Percentiles rank a stretch among this genome's conserved stretches.
Evolutionary conservation across 2,888 invertebrate species (phyloP).

Genomic region (Megamerina dolium): DNA sequence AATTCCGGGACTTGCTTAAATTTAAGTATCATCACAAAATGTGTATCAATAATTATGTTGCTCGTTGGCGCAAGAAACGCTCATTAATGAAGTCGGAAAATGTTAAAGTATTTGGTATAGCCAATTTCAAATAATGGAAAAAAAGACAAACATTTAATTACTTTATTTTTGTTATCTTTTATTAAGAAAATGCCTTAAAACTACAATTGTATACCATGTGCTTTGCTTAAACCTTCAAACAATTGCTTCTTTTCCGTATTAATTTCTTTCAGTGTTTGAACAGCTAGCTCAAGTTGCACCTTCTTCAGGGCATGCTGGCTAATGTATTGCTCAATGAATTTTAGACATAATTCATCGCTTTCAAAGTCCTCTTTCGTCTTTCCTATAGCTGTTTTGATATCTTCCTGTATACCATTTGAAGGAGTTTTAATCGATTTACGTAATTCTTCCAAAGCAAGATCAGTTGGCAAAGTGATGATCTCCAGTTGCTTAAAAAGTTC

Average conservation of each 20-base stretch:
- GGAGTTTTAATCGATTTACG: constrained; percentile 24
- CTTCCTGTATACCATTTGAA: constrained; percentile 37
- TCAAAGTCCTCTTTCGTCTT: constrained; percentile 52
- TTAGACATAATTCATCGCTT: constrained; percentile 53
- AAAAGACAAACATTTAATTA: neutral
- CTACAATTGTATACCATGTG: constrained; percentile 58
- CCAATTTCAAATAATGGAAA: no score
- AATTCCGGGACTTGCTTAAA: no score
- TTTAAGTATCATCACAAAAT: no score
- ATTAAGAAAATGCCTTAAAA: no score
- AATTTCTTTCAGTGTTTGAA: constrained; percentile 67
- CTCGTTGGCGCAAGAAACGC: no score
- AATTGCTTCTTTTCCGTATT: constrained; percentile 56
- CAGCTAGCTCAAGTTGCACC: constrained; percentile 61
- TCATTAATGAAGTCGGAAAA: no score
- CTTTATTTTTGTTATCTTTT: constrained; percentile 17
- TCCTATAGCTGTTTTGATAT: constrained; percentile 53
- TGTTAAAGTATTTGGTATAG: no score
- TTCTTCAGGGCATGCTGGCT: constrained; percentile 58
- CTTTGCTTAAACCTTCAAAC: constrained; percentile 59
- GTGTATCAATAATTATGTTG: no score
- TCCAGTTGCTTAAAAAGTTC: constrained; percentile 26
- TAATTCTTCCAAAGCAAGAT: constrained; percentile 28
- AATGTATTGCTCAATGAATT: constrained; percentile 60
- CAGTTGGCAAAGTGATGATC: constrained; percentile 22